phyloP scores from a whole-genome alignment of 2,888 invertebrate genomes.

The Aporophyla lueneburgensis region DNA sequence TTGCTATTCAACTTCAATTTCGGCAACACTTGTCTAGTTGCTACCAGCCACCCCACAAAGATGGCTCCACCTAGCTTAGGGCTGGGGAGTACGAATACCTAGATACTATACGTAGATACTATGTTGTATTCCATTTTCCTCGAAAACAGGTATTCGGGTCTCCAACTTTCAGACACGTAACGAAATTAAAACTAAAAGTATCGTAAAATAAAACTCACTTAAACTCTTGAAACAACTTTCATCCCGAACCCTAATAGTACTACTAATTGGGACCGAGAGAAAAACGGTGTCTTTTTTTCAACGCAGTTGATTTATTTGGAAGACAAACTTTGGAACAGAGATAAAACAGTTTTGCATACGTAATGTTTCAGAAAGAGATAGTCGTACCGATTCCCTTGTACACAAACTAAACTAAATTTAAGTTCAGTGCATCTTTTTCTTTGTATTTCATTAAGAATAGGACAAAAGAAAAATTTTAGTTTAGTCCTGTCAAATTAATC shows the following conservation, averaged over 20 bases:
- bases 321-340: constrained; percentile 10
- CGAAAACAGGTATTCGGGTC: not conserved
- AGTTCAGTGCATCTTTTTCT: no score
- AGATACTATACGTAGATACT: not conserved
- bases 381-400: no score
- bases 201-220: constrained; percentile 16
- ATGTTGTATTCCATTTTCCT: not conserved
- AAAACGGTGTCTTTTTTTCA: constrained; percentile 16
- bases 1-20: no score
- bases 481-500: no score
- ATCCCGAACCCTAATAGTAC: not conserved
- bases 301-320: constrained; percentile 41
- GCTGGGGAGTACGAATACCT: not conserved
- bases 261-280: constrained; percentile 22
- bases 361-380: no score
- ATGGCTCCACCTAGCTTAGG: not conserved
- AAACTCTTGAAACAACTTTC: constrained; percentile 7
- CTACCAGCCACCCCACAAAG: not conserved
- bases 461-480: no score
- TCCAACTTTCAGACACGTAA: not conserved
- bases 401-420: no score
- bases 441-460: no score
- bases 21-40: not conserved
- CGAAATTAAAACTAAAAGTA: not conserved
- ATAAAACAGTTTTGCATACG: no score